Evolutionary conservation across 2,113 vertebrate species (phyloP).

Genomic region (Apteryx mantelli): DNA sequence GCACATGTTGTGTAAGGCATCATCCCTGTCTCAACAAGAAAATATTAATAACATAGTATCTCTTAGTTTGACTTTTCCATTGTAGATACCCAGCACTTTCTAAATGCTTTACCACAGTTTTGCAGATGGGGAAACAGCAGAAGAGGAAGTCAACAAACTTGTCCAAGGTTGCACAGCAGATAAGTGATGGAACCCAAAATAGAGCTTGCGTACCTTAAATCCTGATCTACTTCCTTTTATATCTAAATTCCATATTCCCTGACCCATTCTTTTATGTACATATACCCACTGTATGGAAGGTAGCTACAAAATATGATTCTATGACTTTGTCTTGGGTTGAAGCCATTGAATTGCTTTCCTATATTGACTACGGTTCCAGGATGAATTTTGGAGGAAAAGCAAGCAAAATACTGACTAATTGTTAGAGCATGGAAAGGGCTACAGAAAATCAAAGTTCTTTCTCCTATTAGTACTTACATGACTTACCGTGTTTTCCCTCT

Average conservation of each 20-base stretch:
- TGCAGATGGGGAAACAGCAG: neutral
- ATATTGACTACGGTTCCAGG: neutral
- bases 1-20: neutral
- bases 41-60: neutral
- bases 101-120: neutral
- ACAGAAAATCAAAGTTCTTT: neutral
- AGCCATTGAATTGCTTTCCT: neutral
- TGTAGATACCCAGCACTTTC: neutral
- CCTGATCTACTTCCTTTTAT: neutral
- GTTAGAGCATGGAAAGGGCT: neutral
- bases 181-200: neutral
- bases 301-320: neutral
- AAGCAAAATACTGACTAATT: neutral
- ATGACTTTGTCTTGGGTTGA: neutral
- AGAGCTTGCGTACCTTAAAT: neutral
- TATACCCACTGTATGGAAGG: neutral
- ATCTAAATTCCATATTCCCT: accelerated
- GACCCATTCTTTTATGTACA: neutral
- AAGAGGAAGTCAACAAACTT: neutral
- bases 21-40: neutral
- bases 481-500: neutral
- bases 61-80: neutral
- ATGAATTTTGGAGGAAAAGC: neutral
- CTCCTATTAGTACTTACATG: neutral
- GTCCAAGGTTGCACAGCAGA: neutral